Base-by-base conservation (phyloP, 2,888 invertebrate genomes). In the Athetis lepigone region DNA sequence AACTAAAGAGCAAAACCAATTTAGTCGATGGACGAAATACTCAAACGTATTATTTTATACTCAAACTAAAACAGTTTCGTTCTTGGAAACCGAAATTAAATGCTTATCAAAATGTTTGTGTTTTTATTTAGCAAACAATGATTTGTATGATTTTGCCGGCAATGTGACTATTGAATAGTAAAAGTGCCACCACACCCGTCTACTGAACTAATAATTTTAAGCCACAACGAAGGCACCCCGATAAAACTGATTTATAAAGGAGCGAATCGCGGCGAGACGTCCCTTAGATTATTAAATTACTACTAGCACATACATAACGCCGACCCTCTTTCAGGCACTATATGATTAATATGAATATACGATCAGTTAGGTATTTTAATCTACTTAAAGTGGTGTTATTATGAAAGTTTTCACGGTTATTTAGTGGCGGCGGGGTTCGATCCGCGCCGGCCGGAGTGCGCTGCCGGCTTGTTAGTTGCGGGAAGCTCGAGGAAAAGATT, bases 401-500 rank as follows among this genome's bases (percentile, higher is more conserved):
- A 90, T 89, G 87, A 90, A 92, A 92, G 89, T 92, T 92, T 90
- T 86, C 81, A 80, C 80, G 84, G 89, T 91, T 91, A 92, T 92
- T 91, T 91, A 91, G 78, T 82, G 70, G 70, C 75, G 73, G 76
- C 64, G 72, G 77, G 79, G 81, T 81, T 80, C 75, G 81, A 86
- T 85, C 84, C 75, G 64, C 66, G 56, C 64, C 68, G 70, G 61
- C 59, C 70, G 79, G 75, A 70, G 78, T 74, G 65, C 81, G 86
- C 84, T 85, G 85, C 83, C 83, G 88, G 91, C 90, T 93, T 92
- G 94, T 94, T 94, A 94, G 92, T 91, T 89, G 91, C 83, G 91
- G 90, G 88, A 84, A 88, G 89, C 88, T 89, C 86, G 89, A 86
- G 89, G 89, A 92, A 90, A 91, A 94, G 95, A 94, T 94, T 94